Percentiles rank a stretch among this genome's conserved stretches.
Conservation (phyloP, 2,113 vertebrate species). For the Rhombomys opimus region DNA sequence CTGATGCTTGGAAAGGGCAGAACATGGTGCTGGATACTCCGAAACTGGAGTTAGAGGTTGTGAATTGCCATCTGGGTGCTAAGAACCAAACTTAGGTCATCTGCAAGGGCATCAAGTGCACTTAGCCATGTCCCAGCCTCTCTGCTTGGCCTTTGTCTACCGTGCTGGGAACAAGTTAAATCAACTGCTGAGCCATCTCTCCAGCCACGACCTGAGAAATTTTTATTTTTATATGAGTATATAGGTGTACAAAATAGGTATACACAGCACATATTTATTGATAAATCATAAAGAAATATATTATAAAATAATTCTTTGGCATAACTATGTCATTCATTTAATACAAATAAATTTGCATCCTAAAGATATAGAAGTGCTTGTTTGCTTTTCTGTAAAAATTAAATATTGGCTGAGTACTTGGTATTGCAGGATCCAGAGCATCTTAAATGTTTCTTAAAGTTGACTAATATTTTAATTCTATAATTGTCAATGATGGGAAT, state of each 20-base stretch:
- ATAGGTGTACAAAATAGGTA: background rate
- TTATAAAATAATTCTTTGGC: background rate
- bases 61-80: background rate
- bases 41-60: background rate
- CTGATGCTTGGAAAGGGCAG: background rate
- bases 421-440: background rate
- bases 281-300: background rate
- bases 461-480: background rate
- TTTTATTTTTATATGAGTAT: background rate
- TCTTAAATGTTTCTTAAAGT: background rate
- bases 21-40: background rate
- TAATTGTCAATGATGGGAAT: background rate
- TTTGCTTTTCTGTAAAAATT: background rate
- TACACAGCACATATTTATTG: background rate
- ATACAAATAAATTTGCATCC: background rate
- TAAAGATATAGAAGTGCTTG: background rate
- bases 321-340: background rate
- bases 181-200: too few relatives aligned
- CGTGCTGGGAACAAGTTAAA: background rate
- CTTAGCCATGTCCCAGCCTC: background rate
- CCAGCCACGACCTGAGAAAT: background rate
- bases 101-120: too few relatives aligned
- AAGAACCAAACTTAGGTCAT: background rate
- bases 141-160: background rate
- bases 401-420: background rate